Base-by-base conservation (phyloP, 2,113 vertebrate species). In the Rhynchopsitta pachyrhyncha region DNA sequence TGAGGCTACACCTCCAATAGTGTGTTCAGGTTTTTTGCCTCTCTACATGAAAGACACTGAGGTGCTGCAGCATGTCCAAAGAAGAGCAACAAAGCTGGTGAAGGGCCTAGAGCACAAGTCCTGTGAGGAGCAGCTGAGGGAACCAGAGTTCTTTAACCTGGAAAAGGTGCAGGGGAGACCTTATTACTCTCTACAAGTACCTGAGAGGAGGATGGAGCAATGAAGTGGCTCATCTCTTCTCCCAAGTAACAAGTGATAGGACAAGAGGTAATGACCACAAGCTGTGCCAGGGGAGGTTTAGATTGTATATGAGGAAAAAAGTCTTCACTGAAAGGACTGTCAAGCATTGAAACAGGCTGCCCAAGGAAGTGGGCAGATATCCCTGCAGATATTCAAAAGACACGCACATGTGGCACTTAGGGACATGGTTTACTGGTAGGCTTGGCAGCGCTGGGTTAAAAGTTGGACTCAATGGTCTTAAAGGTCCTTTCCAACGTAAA, bases 1-100 rank as follows among this genome's bases (percentile, higher is more conserved):
- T 28, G 35, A 50, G 18, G 57, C 5, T 1, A 42, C 8, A 9
- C 7, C 57, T 69, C 1, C 0, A 35, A 62, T 31, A 24, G 39
- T 20, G 13, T 7, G n/a, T 10, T 3, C 39, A 20, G 42, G 35
- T 33, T 77, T 66, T 63, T 22, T 22, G 41, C 20, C 41, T 70
- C 57, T 19, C 17, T 19, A 23, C 35, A 39, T 25, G 41, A 53
- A 52, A 9, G 47, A 47, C 29, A 55, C 0, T 18, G 9, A 71
- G 57, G 42, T 11, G 11, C 64, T 71, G 64, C 25, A 77, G 25
- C 7, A 4, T 28, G 66, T 28, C 35, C 49, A 71, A 42, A 24
- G 22, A 53, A 55, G 39, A 37, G 75, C 18, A 64, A 41, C 10
- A 10, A 20, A 49, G 25, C 41, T 64, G 31, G 25, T 35, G 41